These are phyloP conservation scores for Phalanger gymnotis DNA, from an alignment of 2,797 vertebrate genomes.

Conservation along the genomic window DNA sequence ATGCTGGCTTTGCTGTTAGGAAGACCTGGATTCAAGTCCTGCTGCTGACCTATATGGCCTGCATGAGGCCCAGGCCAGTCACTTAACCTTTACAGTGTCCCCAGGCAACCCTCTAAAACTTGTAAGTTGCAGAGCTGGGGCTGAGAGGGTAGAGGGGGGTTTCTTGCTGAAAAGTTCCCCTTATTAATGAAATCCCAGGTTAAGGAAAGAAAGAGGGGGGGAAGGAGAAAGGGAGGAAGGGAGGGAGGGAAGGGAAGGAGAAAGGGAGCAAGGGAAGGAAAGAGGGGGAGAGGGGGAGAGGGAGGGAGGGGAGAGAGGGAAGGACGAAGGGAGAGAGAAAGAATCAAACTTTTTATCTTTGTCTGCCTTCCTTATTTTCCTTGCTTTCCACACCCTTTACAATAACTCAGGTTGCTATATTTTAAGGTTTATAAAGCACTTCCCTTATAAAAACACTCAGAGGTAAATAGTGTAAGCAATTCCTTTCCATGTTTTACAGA, in stretches of 20 bases:
- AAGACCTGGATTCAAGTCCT: neutral
- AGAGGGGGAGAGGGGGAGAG: accelerated
- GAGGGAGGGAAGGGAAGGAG: neutral
- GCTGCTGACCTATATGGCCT: neutral
- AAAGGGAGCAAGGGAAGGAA: too few relatives aligned
- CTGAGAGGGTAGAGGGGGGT: neutral
- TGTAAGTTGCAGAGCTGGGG: neutral
- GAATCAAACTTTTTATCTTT: neutral
- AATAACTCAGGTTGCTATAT: neutral
- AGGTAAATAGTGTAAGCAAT: neutral
- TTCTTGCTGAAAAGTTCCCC: neutral
- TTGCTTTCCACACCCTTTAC: neutral
- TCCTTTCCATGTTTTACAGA: neutral
- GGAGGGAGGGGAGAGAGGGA: neutral
- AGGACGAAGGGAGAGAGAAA: neutral
- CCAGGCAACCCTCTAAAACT: neutral
- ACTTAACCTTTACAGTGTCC: neutral
- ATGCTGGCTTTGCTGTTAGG: neutral
- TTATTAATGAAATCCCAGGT: neutral
- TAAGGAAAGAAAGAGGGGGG: too few relatives aligned
- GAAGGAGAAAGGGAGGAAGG: neutral
- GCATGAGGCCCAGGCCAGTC: neutral
- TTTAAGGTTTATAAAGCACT: neutral
- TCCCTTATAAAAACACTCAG: neutral
- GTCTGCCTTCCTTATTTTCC: neutral